Percentiles rank a stretch among this genome's conserved stretches.
These are phyloP conservation scores for Sinocyclocheilus grahami DNA, from an alignment of 2,113 vertebrate species.

Conservation along the genomic window DNA sequence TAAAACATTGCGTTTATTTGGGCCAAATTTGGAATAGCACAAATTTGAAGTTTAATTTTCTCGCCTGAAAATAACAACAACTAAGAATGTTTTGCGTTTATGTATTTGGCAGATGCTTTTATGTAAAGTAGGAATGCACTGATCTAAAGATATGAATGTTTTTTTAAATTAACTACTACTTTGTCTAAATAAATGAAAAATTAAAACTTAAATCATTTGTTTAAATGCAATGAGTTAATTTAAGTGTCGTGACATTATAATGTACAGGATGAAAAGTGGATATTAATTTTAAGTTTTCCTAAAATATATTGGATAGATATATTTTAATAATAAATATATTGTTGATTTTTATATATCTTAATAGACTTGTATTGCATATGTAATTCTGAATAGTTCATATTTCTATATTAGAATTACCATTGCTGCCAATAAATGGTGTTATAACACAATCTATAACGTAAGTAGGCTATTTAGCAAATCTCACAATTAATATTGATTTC, in stretches of 20 bases:
- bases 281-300: background rate
- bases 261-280: background rate
- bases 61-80: background rate
- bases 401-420: too few species aligned
- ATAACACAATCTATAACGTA: background rate
- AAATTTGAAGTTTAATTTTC: background rate
- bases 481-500: background rate
- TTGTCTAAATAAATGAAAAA: background rate
- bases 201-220: background rate
- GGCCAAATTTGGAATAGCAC: background rate
- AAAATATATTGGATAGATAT: too few species aligned
- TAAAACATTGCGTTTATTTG: background rate
- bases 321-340: too few species aligned
- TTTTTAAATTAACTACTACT: background rate
- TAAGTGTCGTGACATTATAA: background rate
- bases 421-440: too few species aligned
- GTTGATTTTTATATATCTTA: background rate
- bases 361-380: background rate
- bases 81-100: background rate
- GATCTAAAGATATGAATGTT: too few species aligned
- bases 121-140: background rate
- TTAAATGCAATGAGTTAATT: background rate
- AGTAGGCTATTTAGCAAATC: background rate
- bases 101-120: background rate
- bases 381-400: too few species aligned